Conservation (phyloP, 2,888 invertebrate species). For the Oasisia sp. region DNA sequence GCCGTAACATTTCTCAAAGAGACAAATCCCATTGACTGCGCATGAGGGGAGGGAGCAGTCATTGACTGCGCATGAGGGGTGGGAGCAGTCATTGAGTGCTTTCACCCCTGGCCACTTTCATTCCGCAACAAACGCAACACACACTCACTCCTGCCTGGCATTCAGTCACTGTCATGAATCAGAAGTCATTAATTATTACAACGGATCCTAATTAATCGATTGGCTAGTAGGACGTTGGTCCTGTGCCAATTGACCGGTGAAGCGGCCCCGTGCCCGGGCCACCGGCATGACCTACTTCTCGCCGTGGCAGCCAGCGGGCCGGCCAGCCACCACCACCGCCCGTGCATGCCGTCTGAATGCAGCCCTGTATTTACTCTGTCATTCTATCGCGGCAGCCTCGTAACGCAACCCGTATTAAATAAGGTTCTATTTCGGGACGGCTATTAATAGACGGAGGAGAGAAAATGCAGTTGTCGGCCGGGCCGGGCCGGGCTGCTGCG, state of each 20-base stretch:
- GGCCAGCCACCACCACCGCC: too few relatives aligned
- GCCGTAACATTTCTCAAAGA: neutral
- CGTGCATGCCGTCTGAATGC: neutral
- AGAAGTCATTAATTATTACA: neutral
- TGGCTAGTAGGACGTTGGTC: neutral
- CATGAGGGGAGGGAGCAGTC: neutral
- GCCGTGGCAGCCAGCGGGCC: neutral
- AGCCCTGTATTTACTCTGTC: slow-evolving; percentile 3
- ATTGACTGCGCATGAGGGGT: neutral
- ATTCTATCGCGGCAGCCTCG: neutral
- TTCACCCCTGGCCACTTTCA: neutral
- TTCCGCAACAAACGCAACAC: neutral
- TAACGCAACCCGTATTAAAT: slow-evolving; percentile 9
- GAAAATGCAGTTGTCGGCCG: neutral
- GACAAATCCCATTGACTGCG: neutral
- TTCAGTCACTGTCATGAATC: neutral
- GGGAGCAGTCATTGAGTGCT: neutral
- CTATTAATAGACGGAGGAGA: neutral
- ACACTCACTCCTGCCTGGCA: neutral
- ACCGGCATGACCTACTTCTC: neutral
- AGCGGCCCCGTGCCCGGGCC: neutral
- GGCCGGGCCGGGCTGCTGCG: too few relatives aligned
- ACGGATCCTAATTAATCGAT: neutral
- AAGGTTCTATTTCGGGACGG: neutral
- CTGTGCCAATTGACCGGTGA: slow-evolving; percentile 3